Evolutionary conservation across 2,113 vertebrate species (phyloP).

Genomic region (Nycticorax nycticorax): DNA sequence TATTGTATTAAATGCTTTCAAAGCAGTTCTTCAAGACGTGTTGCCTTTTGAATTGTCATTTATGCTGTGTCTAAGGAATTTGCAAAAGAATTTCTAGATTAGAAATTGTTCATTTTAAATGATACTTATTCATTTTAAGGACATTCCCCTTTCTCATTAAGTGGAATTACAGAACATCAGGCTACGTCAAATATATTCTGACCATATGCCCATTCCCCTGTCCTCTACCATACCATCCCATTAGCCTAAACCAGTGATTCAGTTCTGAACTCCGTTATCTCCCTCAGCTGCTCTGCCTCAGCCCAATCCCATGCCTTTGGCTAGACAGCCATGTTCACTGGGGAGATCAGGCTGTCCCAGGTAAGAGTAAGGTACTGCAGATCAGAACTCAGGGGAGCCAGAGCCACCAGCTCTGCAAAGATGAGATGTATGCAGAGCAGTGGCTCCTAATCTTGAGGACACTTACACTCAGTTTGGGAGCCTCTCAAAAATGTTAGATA

Average conservation of each 20-base stretch:
- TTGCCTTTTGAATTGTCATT: not conserved
- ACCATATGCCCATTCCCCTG: rapidly evolving
- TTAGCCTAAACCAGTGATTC: not conserved
- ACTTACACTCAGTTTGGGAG: not conserved
- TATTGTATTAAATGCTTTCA: not conserved
- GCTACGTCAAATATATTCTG: not conserved
- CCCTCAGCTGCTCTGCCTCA: not conserved
- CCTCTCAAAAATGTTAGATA: not conserved
- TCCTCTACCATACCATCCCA: not conserved
- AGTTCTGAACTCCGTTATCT: not conserved
- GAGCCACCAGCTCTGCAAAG: not conserved
- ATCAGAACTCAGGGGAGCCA: not conserved
- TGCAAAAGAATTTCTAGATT: not conserved
- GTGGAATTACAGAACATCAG: not conserved
- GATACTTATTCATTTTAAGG: not conserved
- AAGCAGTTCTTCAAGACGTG: not conserved
- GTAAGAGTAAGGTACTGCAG: not conserved
- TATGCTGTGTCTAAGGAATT: not conserved
- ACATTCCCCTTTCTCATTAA: not conserved
- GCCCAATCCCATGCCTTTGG: not conserved
- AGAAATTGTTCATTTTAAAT: not conserved
- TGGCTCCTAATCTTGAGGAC: not conserved
- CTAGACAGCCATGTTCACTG: not conserved
- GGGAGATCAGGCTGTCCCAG: not conserved
- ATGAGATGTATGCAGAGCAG: not conserved